Percentiles rank a stretch among this genome's conserved stretches.
Evolutionary conservation across 2,888 invertebrate species (phyloP).

Genomic region (Erynnis tages): DNA sequence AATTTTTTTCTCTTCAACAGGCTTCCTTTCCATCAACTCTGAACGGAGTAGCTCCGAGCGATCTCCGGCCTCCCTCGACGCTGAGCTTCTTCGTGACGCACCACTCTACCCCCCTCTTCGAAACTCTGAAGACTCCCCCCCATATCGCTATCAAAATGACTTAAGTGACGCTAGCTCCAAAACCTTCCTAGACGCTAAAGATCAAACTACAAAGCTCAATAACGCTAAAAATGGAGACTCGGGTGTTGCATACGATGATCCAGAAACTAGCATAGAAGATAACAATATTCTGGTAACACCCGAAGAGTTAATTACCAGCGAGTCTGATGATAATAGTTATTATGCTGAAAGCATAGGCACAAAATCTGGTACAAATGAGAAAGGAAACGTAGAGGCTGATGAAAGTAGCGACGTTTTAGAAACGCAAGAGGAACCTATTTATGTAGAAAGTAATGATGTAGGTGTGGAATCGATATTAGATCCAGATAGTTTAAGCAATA

Average conservation of each 20-base stretch:
- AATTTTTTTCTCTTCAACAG: slow-evolving; percentile 45
- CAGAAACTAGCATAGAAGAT: slow-evolving; percentile 52
- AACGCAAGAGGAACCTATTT: slow-evolving; percentile 25
- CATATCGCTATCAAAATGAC: slow-evolving; percentile 5
- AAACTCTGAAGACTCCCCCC: slow-evolving; percentile 30
- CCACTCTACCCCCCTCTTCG: slow-evolving; percentile 59
- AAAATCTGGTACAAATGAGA: slow-evolving; percentile 25
- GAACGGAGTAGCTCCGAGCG: slow-evolving; percentile 59
- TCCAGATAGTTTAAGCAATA: slow-evolving; percentile 4
- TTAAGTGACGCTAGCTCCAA: slow-evolving; percentile 8
- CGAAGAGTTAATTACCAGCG: slow-evolving; percentile 31
- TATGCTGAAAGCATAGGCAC: slow-evolving; percentile 24
- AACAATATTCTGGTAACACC: slow-evolving; percentile 45
- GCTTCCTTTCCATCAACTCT: slow-evolving; percentile 42
- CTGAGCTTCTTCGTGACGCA: slow-evolving; percentile 59
- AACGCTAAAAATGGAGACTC: not conserved
- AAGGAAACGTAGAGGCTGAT: slow-evolving; percentile 26
- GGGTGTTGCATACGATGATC: slow-evolving; percentile 36
- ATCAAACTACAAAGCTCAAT: not conserved
- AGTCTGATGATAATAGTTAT: slow-evolving; percentile 21
- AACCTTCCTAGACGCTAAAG: not conserved
- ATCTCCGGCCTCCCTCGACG: slow-evolving; percentile 45
- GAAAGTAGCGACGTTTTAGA: slow-evolving; percentile 26
- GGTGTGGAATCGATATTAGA: slow-evolving; percentile 14
- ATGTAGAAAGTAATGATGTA: slow-evolving; percentile 23